Evolutionary conservation across 2,113 vertebrate species (phyloP).

Genomic region (Bubalus kerabau): DNA sequence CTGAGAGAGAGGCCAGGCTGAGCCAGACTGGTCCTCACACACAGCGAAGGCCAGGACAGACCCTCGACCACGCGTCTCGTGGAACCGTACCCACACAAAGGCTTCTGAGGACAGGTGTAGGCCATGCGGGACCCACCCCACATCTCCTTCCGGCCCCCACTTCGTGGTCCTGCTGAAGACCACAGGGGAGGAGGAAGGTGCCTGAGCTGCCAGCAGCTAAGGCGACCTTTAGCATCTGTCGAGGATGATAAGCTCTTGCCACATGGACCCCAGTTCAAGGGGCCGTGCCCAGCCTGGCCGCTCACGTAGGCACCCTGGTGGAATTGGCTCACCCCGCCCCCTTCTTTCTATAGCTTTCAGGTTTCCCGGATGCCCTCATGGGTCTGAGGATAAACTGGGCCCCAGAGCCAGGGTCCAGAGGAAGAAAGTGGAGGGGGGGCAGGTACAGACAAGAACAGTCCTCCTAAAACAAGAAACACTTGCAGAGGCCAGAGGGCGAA

Average conservation of each 20-base stretch:
- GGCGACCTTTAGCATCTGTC: accelerated
- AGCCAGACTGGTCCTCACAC: no score
- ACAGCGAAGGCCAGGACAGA: background rate
- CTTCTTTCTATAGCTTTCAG: no score
- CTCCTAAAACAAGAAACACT: background rate
- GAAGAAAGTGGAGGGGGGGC: no score
- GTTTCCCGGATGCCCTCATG: background rate
- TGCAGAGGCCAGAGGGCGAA: background rate
- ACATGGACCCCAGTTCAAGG: background rate
- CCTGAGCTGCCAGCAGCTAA: background rate
- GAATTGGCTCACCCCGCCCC: background rate
- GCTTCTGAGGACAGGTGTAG: accelerated
- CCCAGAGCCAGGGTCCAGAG: background rate
- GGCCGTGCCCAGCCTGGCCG: background rate
- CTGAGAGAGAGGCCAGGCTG: background rate
- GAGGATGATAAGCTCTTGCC: accelerated
- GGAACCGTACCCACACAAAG: accelerated
- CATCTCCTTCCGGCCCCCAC: accelerated
- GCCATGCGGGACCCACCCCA: accelerated
- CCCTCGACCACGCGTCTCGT: accelerated
- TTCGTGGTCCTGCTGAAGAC: background rate
- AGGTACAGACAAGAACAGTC: background rate
- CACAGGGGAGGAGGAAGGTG: accelerated
- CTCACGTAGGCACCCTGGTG: background rate
- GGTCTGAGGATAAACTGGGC: background rate